Percentiles rank a stretch among this genome's conserved stretches.
Conservation (phyloP, 2,888 invertebrate genomes). For the Serripes groenlandicus region DNA sequence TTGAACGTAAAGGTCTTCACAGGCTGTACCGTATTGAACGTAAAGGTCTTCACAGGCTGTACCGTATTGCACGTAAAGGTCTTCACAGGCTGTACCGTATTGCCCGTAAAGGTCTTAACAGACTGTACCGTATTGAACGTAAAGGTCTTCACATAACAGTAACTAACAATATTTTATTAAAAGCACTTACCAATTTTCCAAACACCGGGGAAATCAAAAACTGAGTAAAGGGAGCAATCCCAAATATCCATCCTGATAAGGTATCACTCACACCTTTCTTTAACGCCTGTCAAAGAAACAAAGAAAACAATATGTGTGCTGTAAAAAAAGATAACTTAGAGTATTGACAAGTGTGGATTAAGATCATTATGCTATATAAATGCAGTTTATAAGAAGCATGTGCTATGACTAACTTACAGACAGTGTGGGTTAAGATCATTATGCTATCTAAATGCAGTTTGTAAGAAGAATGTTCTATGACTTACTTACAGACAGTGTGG, state of each 20-base stretch:
- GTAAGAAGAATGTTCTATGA: neutral
- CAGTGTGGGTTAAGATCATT: neutral
- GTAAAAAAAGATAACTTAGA: neutral
- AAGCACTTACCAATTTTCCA: constrained; percentile 91
- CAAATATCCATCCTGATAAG: constrained; percentile 95
- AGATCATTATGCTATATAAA: neutral
- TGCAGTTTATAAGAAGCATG: neutral
- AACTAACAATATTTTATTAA: too few species aligned
- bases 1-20: too few species aligned
- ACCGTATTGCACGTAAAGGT: too few species aligned
- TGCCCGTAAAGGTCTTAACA: too few species aligned
- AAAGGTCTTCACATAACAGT: too few species aligned
- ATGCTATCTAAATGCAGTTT: neutral
- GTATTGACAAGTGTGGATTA: neutral
- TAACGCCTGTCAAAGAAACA: constrained; percentile 88
- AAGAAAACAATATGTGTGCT: neutral
- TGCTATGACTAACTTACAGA: neutral
- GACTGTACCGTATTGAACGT: too few species aligned
- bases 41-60: too few species aligned
- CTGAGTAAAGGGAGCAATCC: constrained; percentile 93
- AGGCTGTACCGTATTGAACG: too few species aligned
- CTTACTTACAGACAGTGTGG: too few species aligned
- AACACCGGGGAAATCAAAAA: constrained; percentile 94
- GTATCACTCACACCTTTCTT: constrained; percentile 93
- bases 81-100: too few species aligned